Base-by-base conservation (phyloP, 1,140 invertebrate genomes). In the Drosophila kikkawai region DNA sequence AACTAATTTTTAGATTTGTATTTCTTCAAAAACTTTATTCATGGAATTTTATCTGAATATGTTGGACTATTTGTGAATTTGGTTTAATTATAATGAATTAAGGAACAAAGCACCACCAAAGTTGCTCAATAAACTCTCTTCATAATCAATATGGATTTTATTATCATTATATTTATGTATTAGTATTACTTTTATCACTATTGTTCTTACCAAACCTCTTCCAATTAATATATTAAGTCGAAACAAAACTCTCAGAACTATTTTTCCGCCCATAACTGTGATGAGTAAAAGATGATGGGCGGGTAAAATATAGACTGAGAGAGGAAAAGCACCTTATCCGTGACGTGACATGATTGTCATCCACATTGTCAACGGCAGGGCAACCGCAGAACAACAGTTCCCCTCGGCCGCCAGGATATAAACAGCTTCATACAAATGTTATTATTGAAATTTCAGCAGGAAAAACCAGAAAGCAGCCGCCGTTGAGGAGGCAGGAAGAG, bases 361-460 rank as follows among this genome's bases (percentile, higher is more conserved):
- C 65, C 84, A 88, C 84, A 87, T 88, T 88, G 80, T 88, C 68
- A 88, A 67, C 73, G 83, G 51, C 68, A 78, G 82, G 82, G 75
- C 69, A 60, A 79, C 69, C 64, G 65, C 74, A 70, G 68, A 78
- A 66, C 47, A 75, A 50, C 73, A 45, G 53, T 71, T 48, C 42
- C 66, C 66, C 34, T 39, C n/a, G 26, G 66, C 44, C 79, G 48
- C 45, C 48, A 42, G 55, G 57, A 61, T 80, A 87, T 88, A 88
- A 87, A 87, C 84, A 87, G 84, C 80, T 87, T 87, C 80, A 87
- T 87, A 88, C 84, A 87, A 87, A 87, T 88, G 84, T 87, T 87
- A 84, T 87, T 87, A 87, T 87, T 87, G 84, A 88, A 87, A 87
- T 84, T 87, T 87, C 69, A 76, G 48, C 55, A 66, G 47, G 48